Evolutionary conservation across 2,888 invertebrate species (phyloP).

Genomic region (Trissolcus brochymenae): DNA sequence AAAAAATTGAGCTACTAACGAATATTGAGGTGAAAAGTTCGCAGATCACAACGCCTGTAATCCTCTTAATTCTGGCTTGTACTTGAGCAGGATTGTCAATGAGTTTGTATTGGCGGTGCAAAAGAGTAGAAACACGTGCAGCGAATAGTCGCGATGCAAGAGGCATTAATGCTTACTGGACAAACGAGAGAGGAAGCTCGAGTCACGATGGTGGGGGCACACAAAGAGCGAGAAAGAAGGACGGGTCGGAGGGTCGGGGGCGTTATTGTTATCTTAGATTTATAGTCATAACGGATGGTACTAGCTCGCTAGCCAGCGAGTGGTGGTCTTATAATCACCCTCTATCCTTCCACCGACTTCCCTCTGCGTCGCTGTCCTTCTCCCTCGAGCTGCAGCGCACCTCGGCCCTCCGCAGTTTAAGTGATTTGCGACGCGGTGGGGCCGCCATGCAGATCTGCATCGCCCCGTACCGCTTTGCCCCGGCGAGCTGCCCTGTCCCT

Average conservation of each 20-base stretch:
- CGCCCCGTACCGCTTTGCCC: slow-evolving; percentile 62
- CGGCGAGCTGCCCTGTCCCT: slow-evolving; percentile 18
- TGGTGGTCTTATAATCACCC: slow-evolving; percentile 76
- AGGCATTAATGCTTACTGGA: slow-evolving; percentile 70
- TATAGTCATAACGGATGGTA: slow-evolving; percentile 77
- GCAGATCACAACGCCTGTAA: slow-evolving; percentile 40
- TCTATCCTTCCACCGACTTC: slow-evolving; percentile 66
- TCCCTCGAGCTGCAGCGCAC: slow-evolving; percentile 65
- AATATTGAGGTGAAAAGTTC: slow-evolving; percentile 34
- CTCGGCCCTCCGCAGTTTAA: slow-evolving; percentile 75
- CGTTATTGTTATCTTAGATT: slow-evolving; percentile 77
- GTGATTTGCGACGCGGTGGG: slow-evolving; percentile 76
- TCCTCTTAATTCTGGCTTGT: slow-evolving; percentile 46
- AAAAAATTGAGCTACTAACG: slow-evolving; percentile 31
- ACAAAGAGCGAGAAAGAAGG: slow-evolving; percentile 49
- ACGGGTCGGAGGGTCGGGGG: slow-evolving; percentile 60
- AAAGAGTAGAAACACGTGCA: slow-evolving; percentile 67
- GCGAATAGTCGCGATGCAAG: slow-evolving; percentile 70
- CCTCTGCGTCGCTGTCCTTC: slow-evolving; percentile 60
- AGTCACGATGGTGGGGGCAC: slow-evolving; percentile 43
- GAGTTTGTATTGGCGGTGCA: slow-evolving; percentile 44
- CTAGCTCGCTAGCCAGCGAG: slow-evolving; percentile 74
- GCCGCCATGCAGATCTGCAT: slow-evolving; percentile 76
- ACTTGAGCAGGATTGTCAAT: slow-evolving; percentile 47
- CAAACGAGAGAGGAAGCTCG: slow-evolving; percentile 56